Percentiles rank a stretch among this genome's conserved stretches.
phyloP scores from a whole-genome alignment of 2,113 vertebrate genomes.

The Carassius auratus region DNA sequence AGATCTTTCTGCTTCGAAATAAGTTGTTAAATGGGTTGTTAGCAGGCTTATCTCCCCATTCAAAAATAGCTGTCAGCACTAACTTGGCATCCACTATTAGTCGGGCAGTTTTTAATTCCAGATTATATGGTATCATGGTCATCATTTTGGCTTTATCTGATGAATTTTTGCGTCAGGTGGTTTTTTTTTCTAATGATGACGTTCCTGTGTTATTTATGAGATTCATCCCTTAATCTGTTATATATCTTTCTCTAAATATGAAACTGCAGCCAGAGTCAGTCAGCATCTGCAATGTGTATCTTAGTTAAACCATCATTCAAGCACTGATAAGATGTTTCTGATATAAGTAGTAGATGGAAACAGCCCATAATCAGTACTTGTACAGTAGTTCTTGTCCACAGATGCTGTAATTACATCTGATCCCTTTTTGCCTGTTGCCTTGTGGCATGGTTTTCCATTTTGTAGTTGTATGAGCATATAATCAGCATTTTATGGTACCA shows the following conservation, averaged over 20 bases:
- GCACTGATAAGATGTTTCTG: not conserved
- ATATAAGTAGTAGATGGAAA: not conserved
- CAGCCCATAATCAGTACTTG: not conserved
- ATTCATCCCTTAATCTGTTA: not conserved
- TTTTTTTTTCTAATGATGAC: slow-evolving; percentile 1
- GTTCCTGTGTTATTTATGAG: not conserved
- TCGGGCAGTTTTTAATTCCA: not conserved
- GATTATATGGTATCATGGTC: slow-evolving; percentile 23
- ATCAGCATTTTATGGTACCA: slow-evolving; percentile 18
- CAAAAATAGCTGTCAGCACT: slow-evolving; percentile 6
- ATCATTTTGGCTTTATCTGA: slow-evolving; percentile 5
- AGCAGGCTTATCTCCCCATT: not conserved
- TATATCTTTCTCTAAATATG: not conserved
- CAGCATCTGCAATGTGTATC: not conserved
- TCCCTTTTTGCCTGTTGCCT: not conserved
- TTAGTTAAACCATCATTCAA: not conserved
- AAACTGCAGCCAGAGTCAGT: not conserved
- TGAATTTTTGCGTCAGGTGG: not conserved
- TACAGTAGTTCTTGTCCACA: not conserved
- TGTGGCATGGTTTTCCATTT: slow-evolving; percentile 22
- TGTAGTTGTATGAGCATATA: not conserved
- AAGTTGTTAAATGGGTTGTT: not conserved
- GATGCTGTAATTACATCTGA: slow-evolving; percentile 1
- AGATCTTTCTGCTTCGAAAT: not conserved
- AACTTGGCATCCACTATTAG: slow-evolving; percentile 17